Percentiles rank a stretch among this genome's conserved stretches.
These are phyloP conservation scores for Arrhopalites spinosus DNA, from an alignment of 2,888 invertebrate genomes.

Conservation along the genomic window DNA sequence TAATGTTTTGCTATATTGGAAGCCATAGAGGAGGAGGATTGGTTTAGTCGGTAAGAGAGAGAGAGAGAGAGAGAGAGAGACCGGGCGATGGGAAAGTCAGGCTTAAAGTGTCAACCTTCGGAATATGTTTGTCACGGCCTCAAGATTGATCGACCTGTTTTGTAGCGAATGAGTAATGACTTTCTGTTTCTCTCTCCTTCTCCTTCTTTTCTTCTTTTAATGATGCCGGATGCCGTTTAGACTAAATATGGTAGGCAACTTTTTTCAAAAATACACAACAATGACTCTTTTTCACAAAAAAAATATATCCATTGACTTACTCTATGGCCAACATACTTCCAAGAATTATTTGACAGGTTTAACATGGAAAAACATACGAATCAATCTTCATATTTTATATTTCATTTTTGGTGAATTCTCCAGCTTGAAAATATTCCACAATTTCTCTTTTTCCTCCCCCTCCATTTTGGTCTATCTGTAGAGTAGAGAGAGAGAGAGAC, in stretches of 20 bases:
- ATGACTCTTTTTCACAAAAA: neutral
- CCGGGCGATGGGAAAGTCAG: constrained; percentile 16
- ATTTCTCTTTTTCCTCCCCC: too few species aligned
- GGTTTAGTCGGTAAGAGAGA: neutral
- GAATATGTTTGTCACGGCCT: constrained; percentile 44
- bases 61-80: neutral
- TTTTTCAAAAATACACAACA: neutral
- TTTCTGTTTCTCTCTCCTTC: constrained; percentile 15
- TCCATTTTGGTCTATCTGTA: neutral
- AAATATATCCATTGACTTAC: neutral
- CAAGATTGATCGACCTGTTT: constrained; percentile 45
- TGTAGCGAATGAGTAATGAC: constrained; percentile 37
- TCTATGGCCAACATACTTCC: neutral
- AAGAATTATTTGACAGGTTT: neutral
- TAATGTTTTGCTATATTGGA: neutral
- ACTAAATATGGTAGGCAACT: constrained; percentile 25
- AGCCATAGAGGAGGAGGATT: too few species aligned
- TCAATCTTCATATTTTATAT: too few species aligned
- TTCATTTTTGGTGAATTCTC: neutral
- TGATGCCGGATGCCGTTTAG: constrained; percentile 27
- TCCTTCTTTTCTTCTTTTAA: constrained; percentile 11
- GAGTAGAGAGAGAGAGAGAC: too few species aligned
- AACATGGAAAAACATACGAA: neutral
- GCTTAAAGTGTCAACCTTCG: constrained; percentile 41
- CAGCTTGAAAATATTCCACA: neutral